Base-by-base conservation (phyloP, 2,888 invertebrate genomes). In the Caenorhabditis doughertyi region DNA sequence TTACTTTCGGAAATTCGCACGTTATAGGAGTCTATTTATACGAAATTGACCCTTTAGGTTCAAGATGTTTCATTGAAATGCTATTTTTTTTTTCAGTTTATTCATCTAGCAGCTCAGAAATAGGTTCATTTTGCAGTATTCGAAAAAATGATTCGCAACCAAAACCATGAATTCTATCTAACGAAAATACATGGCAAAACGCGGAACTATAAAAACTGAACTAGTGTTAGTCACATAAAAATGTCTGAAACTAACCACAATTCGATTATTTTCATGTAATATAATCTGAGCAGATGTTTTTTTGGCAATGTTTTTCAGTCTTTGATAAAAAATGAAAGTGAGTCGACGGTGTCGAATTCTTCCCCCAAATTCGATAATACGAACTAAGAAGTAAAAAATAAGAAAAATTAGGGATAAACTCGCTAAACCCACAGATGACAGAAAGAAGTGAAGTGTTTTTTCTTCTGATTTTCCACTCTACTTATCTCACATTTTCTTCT, bases 381-480 rank as follows among this genome's bases (percentile, higher is more conserved):
- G 35, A 42, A 8, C 5, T 13, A 21, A 7, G 35, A 35, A 9
- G 9, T 7, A 9, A 9, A 49, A 44, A 64, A 2, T 9, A 60
- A n/a, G 18, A 25, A 39, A 35, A 53, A 55, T 67, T 55, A 55
- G 55, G 7, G n/a, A 51, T 25, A 32, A 53, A 58, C 32, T n/a
- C 21, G 23, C 13, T 42, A 71, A 60, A 71, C n/a, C 72, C 9
- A 49, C n/a, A 47, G 16, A 47, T 58, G 13, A 47, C 16, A 27
- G 5, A 25, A 27, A 60, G 47, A n/a, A 58, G 29, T 70, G 56
- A 71, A 71, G 58, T 71, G 47, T 71, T 58, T 58, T 71, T 32
- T 27, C 13, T 23, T 9, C 32, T 27, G 58, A 23, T 70, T 49
- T 32, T 58, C n/a, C 39, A 53, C 25, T 13, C 18, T 23, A 47